Base-by-base conservation (phyloP, 2,888 invertebrate genomes). In the Metopia argyrocephala region DNA sequence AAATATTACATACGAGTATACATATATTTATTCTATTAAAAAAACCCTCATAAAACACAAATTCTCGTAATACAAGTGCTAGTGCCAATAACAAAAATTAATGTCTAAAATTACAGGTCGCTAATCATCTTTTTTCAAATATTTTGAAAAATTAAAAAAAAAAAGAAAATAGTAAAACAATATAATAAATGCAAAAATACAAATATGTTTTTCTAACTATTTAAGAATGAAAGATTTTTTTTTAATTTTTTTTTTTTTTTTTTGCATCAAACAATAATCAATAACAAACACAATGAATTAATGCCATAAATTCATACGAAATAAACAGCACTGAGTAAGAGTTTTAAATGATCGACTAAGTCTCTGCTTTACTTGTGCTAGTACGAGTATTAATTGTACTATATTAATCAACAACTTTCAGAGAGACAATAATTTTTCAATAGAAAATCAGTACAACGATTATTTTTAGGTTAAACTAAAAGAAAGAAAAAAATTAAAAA, bases 101-200 rank as follows among this genome's bases (percentile, higher is more conserved):
- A 64, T 66, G 38, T 23, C 66, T 66, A 23, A 68, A 68, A 68
- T 68, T 68, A 68, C 68, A 68, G 68, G 68, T 57, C 57, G 56
- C 45, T 66, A 57, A 38, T 68, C 18, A 57, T 27, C 57, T 54
- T 18, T 54, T 66, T 52, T 38, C 23, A 18, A 38, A 64, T 18
- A 4, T 28, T 48, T 46, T 46, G 46, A 45, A 38, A 38, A 46
- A 31, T 46, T 2, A 31, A 18, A 6, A 38, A 15, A 62, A 50
- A 2, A 52, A 23, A 21, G 3, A 23, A 5, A 7, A 20, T 3
- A 52, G 12, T 38, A 59, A n/a, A n/a, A n/a, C n/a, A 31, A 31
- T 31, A 31, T 31, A 31, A 31, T 12, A 38, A 1, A 38, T 12
- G 15, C 15, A 15, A 9, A 38, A 38, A 38, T 38, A 38, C 9